phyloP scores from a whole-genome alignment of 2,888 invertebrate genomes.

The Aphidoletes aphidimyza region DNA sequence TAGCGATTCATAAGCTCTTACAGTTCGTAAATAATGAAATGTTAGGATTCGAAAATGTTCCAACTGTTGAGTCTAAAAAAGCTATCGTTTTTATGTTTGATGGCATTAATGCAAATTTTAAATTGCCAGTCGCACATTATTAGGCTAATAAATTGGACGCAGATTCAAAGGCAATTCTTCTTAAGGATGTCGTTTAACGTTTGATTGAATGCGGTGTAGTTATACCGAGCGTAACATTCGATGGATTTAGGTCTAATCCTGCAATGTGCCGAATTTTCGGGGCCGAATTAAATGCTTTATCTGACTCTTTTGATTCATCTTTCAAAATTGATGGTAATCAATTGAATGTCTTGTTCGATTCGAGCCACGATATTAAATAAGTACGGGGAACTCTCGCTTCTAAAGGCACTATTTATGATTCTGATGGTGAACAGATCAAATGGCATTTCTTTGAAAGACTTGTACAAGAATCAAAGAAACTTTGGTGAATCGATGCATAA shows the following conservation, averaged over 20 bases:
- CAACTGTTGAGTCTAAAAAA: background rate
- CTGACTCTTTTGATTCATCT: background rate
- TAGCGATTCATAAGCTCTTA: background rate
- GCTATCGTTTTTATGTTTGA: background rate
- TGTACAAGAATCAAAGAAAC: no score
- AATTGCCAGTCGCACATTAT: background rate
- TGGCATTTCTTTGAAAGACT: background rate
- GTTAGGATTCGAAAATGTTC: background rate
- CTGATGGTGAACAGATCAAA: background rate
- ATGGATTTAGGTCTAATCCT: background rate
- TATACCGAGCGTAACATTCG: background rate
- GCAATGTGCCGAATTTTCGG: background rate
- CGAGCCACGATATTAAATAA: background rate
- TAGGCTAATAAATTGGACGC: background rate
- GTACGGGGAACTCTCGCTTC: background rate
- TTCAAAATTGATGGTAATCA: background rate
- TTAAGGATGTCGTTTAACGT: background rate
- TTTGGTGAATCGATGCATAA: no score
- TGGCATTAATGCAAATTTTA: background rate
- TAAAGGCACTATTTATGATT: background rate
- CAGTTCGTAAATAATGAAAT: background rate
- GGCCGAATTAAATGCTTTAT: background rate
- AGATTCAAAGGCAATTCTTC: background rate
- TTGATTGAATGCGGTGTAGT: background rate
- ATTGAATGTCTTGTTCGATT: background rate